Evolutionary conservation across 2,113 vertebrate species (phyloP), one percentile per base, ranked within the genome.

Genomic region (Picathartes gymnocephalus): DNA sequence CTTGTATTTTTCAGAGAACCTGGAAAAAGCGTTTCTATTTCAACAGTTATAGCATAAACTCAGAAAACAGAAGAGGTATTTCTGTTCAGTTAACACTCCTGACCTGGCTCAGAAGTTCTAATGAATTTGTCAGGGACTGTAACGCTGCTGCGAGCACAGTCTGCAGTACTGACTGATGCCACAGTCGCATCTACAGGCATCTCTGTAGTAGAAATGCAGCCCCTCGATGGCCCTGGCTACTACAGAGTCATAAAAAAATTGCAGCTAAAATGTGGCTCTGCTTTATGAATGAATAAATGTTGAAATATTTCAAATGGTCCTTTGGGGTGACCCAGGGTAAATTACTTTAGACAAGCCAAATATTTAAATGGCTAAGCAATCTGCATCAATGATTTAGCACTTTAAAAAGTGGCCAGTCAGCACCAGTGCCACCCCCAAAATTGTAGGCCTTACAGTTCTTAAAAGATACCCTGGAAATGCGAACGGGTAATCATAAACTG

Each of bases 21-120:
- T 81, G 44, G 61, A 84, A 88, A 90, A 95, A 92, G 7, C 53
- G 14, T 90, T 92, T 93, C 30, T 73, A 16, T 82, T 90, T 90
- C 76, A 88, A 81, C 25, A 86, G 50, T 69, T 47, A 31, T 22
- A 61, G 18, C 27, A 82, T 30, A 83, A 94, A 88, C 48, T 86
- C 57, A 90, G 65, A 92, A 95, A 81, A 78, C 5, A 14, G 35
- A 68, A 80, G 58, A 80, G 16, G 10, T 27, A 27, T 70, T 93
- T 89, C 71, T 88, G 42, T 11, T 77, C 51, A 70, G 11, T 66
- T 78, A 64, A 71, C 28, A 48, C 20, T 71, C 18, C 48, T 83
- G 53, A 68, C 28, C 20, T 51, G 44, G 13, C 57, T 92, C 65
- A 61, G 81, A 91, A 68, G 25, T 77, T 35, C 53, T 61, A 53